Percentiles rank a stretch among this genome's conserved stretches.
These are phyloP conservation scores for Lordiphosa collinella DNA, from an alignment of 1,140 invertebrate species.

Conservation along the genomic window DNA sequence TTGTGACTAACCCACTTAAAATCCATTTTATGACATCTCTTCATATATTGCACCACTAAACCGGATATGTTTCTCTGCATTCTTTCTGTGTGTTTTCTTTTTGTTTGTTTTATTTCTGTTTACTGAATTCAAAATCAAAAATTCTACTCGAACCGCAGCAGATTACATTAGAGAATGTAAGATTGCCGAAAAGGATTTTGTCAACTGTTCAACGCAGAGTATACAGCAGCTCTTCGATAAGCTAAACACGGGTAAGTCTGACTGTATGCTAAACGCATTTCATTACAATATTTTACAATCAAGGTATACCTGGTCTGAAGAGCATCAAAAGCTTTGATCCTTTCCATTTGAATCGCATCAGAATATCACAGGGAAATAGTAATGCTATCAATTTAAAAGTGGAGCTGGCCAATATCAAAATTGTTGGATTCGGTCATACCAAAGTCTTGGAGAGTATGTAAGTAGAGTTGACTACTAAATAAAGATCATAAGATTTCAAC, in stretches of 20 bases:
- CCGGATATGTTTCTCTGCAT: conserved; percentile 59
- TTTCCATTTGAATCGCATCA: conserved; percentile 83
- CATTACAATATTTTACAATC: not conserved
- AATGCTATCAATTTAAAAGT: conserved; percentile 86
- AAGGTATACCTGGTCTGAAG: conserved; percentile 78
- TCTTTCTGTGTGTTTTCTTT: conserved; percentile 34
- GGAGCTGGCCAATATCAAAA: conserved; percentile 83
- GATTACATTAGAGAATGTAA: conserved; percentile 84
- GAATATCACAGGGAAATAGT: conserved; percentile 84
- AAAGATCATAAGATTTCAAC: too few relatives aligned
- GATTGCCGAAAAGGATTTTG: conserved; percentile 83
- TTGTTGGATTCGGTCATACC: conserved; percentile 84
- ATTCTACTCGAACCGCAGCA: conserved; percentile 81
- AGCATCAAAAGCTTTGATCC: conserved; percentile 83
- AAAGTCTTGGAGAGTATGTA: conserved; percentile 83
- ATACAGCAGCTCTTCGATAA: conserved; percentile 84
- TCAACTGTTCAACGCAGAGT: conserved; percentile 83
- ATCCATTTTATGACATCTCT: conserved; percentile 9
- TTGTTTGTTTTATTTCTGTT: conserved; percentile 30
- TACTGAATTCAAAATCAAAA: conserved; percentile 30
- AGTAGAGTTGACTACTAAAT: conserved; percentile 48
- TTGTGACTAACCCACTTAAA: conserved; percentile 58
- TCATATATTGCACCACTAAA: conserved; percentile 63
- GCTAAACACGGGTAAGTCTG: conserved; percentile 79
- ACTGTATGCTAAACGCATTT: not conserved